phyloP scores from a whole-genome alignment of 2,888 invertebrate genomes.

The Leptogaster cylindrica region DNA sequence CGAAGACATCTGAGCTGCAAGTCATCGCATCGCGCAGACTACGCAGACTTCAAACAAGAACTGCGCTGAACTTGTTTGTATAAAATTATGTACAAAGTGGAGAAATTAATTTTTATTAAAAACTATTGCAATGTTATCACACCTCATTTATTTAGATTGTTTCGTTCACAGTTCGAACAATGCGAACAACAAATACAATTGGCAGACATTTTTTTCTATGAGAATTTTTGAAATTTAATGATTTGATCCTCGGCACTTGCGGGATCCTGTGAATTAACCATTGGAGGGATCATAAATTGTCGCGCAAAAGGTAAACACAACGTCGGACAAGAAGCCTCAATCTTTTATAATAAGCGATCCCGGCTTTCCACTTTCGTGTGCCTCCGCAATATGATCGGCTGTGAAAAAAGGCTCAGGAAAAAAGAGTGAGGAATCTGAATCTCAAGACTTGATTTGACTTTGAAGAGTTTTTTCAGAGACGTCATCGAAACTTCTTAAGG shows the following conservation, averaged over 20 bases:
- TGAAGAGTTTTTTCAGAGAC: slow-evolving; percentile 50
- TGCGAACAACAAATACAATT: no score
- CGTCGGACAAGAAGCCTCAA: slow-evolving; percentile 34
- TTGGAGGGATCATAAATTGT: slow-evolving; percentile 26
- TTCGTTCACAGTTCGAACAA: no score
- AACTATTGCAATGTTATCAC: no score
- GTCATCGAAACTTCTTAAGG: slow-evolving; percentile 51
- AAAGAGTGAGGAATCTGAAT: slow-evolving; percentile 48
- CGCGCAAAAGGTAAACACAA: slow-evolving; percentile 32
- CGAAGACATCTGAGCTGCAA: slow-evolving; percentile 1
- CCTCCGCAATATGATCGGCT: slow-evolving; percentile 38
- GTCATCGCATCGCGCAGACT: slow-evolving; percentile 3
- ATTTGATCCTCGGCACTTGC: slow-evolving; percentile 10
- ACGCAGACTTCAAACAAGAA: no score
- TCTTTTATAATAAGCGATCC: slow-evolving; percentile 30
- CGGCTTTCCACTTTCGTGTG: slow-evolving; percentile 43
- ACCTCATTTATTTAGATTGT: no score
- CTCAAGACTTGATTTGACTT: slow-evolving; percentile 51
- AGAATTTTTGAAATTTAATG: slow-evolving; percentile 8
- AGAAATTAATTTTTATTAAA: no score
- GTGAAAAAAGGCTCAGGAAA: slow-evolving; percentile 17
- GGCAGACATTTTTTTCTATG: slow-evolving; percentile 2
- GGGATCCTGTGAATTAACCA: slow-evolving; percentile 24
- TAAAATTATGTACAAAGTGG: no score
- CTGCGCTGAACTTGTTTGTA: no score